These are phyloP conservation scores for Eristalinus aeneus DNA, from an alignment of 2,888 invertebrate species.

Conservation along the genomic window DNA sequence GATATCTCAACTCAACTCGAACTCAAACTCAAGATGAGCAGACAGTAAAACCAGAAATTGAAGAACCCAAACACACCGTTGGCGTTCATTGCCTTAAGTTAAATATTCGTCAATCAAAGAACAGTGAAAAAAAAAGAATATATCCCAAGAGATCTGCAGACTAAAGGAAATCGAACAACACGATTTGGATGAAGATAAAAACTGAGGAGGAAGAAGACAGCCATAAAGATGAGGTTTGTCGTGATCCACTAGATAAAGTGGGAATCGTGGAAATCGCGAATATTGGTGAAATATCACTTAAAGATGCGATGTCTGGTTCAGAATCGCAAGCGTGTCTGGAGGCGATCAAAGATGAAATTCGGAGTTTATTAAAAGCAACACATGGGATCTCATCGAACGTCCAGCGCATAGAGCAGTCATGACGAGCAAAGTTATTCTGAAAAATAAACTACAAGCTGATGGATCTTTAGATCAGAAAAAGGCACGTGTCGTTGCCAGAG, in stretches of 20 bases:
- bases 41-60: not conserved
- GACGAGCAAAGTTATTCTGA: not conserved
- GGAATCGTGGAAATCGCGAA: not conserved
- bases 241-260: not conserved
- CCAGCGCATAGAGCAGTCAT: not conserved
- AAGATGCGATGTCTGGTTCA: slow-evolving; percentile 1
- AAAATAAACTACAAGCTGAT: not conserved
- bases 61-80: not conserved
- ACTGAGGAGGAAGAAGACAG: not conserved
- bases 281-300: not conserved
- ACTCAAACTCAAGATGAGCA: not conserved
- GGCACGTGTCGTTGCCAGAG: not conserved
- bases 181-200: not conserved
- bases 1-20: not conserved
- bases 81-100: not conserved
- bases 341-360: not conserved
- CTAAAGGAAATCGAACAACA: not conserved
- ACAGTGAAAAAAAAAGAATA: not conserved
- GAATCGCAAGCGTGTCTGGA: not conserved
- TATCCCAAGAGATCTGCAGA: not conserved
- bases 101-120: not conserved
- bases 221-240: not conserved
- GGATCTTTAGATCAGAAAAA: not conserved
- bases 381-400: slow-evolving; percentile 37
- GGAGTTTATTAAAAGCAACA: not conserved